A percentile compares a stretch with the other conserved stretches of the same genome.
These are phyloP conservation scores for Drosophila neotestacea DNA, from an alignment of 2,888 invertebrate genomes.

Conservation along the genomic window DNA sequence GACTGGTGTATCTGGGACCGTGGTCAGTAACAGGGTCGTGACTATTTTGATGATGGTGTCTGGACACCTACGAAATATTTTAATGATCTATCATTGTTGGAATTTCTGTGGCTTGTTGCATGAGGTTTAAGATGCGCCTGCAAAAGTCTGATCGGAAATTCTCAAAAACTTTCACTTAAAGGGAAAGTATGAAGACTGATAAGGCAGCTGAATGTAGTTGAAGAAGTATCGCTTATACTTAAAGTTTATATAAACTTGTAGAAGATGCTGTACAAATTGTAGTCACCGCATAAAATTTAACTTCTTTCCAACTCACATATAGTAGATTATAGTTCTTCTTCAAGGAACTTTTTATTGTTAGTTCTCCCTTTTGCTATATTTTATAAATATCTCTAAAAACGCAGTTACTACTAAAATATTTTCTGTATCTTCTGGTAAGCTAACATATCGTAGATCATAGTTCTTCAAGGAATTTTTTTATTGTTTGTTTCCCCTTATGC, in stretches of 20 bases:
- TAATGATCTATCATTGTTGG: conserved; percentile 76
- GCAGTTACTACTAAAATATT: neutral
- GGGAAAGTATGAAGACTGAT: conserved; percentile 45
- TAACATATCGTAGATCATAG: neutral
- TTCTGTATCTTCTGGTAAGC: neutral
- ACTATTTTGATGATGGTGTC: conserved; percentile 24
- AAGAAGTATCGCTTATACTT: neutral
- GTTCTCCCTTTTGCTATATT: too few relatives aligned
- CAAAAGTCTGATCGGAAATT: conserved; percentile 33
- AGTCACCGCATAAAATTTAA: too few relatives aligned
- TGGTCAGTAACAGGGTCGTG: conserved; percentile 48
- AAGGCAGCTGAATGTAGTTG: neutral
- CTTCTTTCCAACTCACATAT: too few relatives aligned
- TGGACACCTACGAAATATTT: conserved; percentile 57
- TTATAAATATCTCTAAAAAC: too few relatives aligned
- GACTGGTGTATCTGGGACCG: conserved; percentile 5
- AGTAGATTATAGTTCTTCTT: too few relatives aligned
- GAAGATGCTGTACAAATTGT: neutral
- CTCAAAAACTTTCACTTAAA: conserved; percentile 50
- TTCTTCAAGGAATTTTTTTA: neutral
- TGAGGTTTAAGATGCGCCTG: conserved; percentile 31
- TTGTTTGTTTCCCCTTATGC: neutral
- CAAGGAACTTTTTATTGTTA: too few relatives aligned
- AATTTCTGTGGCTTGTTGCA: conserved; percentile 24
- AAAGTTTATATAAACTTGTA: neutral